Base-by-base conservation (phyloP, 1,140 invertebrate species). In the Euura saliciscinereae region DNA sequence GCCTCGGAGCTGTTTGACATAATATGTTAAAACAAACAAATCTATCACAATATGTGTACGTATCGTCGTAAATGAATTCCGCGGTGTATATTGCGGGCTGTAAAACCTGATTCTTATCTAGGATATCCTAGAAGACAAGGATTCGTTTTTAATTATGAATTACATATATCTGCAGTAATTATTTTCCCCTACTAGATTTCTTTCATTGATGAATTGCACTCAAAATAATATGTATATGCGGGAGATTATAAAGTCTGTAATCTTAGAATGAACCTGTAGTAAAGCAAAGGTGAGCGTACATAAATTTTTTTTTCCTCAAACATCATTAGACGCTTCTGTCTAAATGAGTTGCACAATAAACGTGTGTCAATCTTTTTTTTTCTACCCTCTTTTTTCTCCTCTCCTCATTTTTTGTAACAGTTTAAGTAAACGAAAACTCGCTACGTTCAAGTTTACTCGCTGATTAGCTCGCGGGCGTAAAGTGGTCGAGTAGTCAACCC, bases 391-490 rank as follows among this genome's bases (percentile, higher is more conserved):
- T n/a, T 0, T 28, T 59, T 3, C 51, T 51, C 46, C 46, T 11
- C 13, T 6, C 3, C 13, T 59, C 13, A 59, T 59, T 59, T 59
- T 59, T 59, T 68, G 75, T 80, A 78, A 76, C 46, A 44, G 75
- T 80, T 78, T 79, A 66, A 73, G 67, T 78, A 75, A 77, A 80
- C 70, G 44, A 59, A 72, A 68, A 10, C 44, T 73, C 68, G 42
- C 45, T 45, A 11, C 44, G 70, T 68, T 66, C 51, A 71, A 75
- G 75, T 85, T 82, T 85, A 74, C 79, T 72, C 74, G 77, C 78
- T 82, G 64, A 70, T 86, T 86, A 85, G 79, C 77, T 66, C 70
- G 68, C 77, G 66, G 65, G 46, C 73, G 82, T 74, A 78, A 83
- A 83, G 79, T 83, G 81, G 76, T 79, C 51, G 51, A 59, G 51